Evolutionary conservation across 2,888 invertebrate species (phyloP).

Genomic region (Drosophila rubida): DNA sequence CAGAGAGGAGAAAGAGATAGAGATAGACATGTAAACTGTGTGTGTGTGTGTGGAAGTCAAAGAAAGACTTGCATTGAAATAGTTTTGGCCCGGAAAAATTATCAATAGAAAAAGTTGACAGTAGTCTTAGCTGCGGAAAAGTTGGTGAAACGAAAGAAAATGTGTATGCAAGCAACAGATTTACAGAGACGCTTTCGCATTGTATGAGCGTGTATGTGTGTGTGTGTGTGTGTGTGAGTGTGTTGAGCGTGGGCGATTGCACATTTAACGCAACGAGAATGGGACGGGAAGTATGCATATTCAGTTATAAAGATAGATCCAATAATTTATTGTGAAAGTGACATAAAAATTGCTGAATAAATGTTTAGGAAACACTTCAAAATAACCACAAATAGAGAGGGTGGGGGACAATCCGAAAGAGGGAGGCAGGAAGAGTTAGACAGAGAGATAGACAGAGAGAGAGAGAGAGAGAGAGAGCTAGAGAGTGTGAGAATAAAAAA

Average conservation of each 20-base stretch:
- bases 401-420: conserved; percentile 3
- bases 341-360: conserved; percentile 58
- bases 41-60: conserved; percentile 7
- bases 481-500: conserved; percentile 30
- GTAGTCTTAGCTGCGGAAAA: conserved; percentile 19
- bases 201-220: conserved; percentile 2
- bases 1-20: conserved; percentile 8
- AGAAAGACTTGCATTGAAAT: conserved; percentile 15
- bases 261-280: conserved; percentile 36
- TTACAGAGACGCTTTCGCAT: conserved; percentile 13
- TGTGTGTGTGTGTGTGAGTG: conserved; percentile 21
- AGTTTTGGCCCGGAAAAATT: background rate
- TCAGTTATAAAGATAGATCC: conserved; percentile 38
- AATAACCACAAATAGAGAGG: conserved; percentile 39
- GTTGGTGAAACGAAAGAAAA: conserved; percentile 32
- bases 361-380: conserved; percentile 65
- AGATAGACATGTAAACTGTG: background rate
- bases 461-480: conserved; percentile 17
- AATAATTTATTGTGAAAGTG: conserved; percentile 62
- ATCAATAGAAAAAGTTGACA: conserved; percentile 2
- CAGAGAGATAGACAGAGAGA: conserved; percentile 18
- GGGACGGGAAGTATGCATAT: conserved; percentile 33
- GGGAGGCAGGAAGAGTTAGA: conserved; percentile 18
- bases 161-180: conserved; percentile 29
- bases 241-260: conserved; percentile 45